Conservation (phyloP, 2,888 invertebrate species). For the Eupithecia inturbata region DNA sequence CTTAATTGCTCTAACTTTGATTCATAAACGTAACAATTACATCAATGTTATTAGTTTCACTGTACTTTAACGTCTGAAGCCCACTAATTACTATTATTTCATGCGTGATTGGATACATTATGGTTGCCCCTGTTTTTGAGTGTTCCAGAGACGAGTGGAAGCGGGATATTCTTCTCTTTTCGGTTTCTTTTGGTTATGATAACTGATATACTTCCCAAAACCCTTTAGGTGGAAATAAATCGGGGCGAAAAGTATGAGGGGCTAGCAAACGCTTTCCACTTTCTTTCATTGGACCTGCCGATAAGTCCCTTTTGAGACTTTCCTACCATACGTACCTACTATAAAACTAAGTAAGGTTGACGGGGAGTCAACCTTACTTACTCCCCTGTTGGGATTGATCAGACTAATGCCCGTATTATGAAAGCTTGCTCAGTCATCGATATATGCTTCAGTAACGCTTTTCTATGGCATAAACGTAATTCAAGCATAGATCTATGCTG, state of each 20-base stretch:
- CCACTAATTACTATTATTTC: conserved; percentile 42
- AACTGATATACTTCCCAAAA: conserved; percentile 5
- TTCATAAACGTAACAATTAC: conserved; percentile 33
- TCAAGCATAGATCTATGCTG: too few species aligned
- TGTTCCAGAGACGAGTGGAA: conserved; percentile 16
- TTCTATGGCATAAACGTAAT: too few species aligned
- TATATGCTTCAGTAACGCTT: too few species aligned
- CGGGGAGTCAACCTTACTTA: too few species aligned
- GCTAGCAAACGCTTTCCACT: conserved; percentile 5
- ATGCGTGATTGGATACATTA: conserved; percentile 42
- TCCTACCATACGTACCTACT: neutral
- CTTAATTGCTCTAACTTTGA: conserved; percentile 8
- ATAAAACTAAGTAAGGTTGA: neutral
- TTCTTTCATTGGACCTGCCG: neutral
- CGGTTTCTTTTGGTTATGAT: neutral
- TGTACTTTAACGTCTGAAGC: conserved; percentile 12
- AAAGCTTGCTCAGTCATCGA: too few species aligned
- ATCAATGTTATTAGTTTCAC: conserved; percentile 11
- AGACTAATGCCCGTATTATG: too few species aligned
- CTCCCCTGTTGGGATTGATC: neutral
- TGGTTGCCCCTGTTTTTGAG: conserved; percentile 28
- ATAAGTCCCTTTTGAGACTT: conserved; percentile 8
- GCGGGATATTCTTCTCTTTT: neutral
- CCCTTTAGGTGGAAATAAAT: conserved; percentile 3
- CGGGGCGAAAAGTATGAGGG: conserved; percentile 9